These are phyloP conservation scores for Liodrosophila aerea DNA, from an alignment of 2,888 invertebrate species.

Conservation along the genomic window DNA sequence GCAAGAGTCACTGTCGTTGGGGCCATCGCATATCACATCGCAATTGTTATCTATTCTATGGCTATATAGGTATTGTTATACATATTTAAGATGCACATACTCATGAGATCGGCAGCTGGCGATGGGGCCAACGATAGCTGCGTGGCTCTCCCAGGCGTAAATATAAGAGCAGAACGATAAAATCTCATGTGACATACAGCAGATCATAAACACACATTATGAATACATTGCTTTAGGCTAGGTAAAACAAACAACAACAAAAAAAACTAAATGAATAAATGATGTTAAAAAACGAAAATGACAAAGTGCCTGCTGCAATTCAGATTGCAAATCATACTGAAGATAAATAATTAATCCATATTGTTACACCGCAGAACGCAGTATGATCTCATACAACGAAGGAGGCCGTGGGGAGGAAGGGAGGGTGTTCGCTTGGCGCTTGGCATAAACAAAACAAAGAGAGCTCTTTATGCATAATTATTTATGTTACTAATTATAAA, in stretches of 20 bases:
- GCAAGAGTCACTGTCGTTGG: too few relatives aligned
- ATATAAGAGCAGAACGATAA: slow-evolving; percentile 22
- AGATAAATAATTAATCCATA: too few relatives aligned
- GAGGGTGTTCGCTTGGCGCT: slow-evolving; percentile 23
- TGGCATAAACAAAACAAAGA: slow-evolving; percentile 36
- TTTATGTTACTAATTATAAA: slow-evolving; percentile 73
- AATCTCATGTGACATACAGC: slow-evolving; percentile 53
- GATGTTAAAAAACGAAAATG: slow-evolving; percentile 30
- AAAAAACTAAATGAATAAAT: not conserved
- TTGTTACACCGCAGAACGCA: slow-evolving; percentile 30
- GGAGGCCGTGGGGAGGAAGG: too few relatives aligned
- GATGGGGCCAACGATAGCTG: not conserved
- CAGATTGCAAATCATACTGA: too few relatives aligned
- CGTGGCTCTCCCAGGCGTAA: not conserved
- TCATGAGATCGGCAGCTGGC: too few relatives aligned
- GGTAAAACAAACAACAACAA: slow-evolving; percentile 23
- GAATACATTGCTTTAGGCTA: slow-evolving; percentile 39
- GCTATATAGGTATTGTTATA: slow-evolving; percentile 17
- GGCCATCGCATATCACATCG: too few relatives aligned
- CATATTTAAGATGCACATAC: too few relatives aligned
- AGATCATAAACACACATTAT: slow-evolving; percentile 15
- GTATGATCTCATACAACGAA: slow-evolving; percentile 63
- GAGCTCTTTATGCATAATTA: slow-evolving; percentile 52
- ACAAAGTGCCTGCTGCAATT: slow-evolving; percentile 47
- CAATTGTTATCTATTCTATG: slow-evolving; percentile 7